Evolutionary conservation across 2,888 invertebrate genomes (phyloP).

Genomic region (Drosophila trichaetosa): DNA sequence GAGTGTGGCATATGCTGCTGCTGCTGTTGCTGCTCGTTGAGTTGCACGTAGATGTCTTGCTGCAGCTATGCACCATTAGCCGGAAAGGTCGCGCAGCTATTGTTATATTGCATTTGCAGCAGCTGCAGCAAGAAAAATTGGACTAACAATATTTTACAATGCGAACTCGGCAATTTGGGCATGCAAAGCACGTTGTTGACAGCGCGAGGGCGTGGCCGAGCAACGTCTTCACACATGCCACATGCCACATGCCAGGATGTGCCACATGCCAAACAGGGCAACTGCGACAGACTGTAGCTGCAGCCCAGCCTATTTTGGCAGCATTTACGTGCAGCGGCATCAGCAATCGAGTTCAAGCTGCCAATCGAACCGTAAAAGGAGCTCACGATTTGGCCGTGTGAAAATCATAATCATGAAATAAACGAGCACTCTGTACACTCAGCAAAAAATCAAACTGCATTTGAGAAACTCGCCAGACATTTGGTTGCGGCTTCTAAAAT

Average conservation of each 20-base stretch:
- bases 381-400: constrained; percentile 56
- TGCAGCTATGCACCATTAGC: constrained; percentile 52
- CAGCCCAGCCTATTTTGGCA: constrained; percentile 54
- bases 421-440: constrained; percentile 45
- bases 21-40: constrained; percentile 13
- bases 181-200: constrained; percentile 78
- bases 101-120: constrained; percentile 44
- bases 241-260: constrained; percentile 15
- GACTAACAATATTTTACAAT: constrained; percentile 53
- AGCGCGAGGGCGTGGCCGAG: constrained; percentile 59
- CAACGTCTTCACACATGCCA: constrained; percentile 20
- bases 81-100: constrained; percentile 51
- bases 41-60: constrained; percentile 46
- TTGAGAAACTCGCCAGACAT: neutral
- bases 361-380: constrained; percentile 30
- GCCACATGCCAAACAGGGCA: constrained; percentile 10
- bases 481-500: neutral
- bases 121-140: constrained; percentile 31
- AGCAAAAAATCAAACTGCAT: neutral
- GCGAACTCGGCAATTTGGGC: constrained; percentile 34
- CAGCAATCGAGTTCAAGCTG: constrained; percentile 4
- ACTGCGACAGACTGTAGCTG: constrained; percentile 48
- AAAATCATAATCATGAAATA: constrained; percentile 79
- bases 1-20: constrained; percentile 17
- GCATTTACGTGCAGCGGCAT: constrained; percentile 27